A percentile compares a stretch with the other conserved stretches of the same genome.
phyloP scores from a whole-genome alignment of 2,888 invertebrate genomes.

The Dicyrtomina minuta region DNA sequence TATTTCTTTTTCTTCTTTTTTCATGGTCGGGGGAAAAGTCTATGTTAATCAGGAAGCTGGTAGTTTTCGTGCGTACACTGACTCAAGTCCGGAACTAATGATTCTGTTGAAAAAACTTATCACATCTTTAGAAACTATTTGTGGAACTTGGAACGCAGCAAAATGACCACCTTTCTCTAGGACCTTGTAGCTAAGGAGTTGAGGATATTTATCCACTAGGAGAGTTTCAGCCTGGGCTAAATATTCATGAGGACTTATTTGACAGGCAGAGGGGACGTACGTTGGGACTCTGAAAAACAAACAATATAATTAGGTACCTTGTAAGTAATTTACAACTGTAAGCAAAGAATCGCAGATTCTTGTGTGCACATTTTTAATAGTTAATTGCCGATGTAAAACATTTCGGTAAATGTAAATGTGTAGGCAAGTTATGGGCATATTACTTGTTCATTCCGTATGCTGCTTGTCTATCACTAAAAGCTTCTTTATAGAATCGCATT shows the following conservation, averaged over 20 bases:
- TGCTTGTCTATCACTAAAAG: constrained; percentile 32
- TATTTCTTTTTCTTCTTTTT: not conserved
- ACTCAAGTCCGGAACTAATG: constrained; percentile 1
- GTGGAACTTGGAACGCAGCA: constrained; percentile 76
- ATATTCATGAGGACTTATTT: constrained; percentile 72
- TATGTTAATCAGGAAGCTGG: not conserved
- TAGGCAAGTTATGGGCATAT: too few relatives aligned
- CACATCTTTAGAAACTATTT: constrained; percentile 70
- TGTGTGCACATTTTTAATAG: not conserved
- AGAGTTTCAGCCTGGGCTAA: constrained; percentile 63
- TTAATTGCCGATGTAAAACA: not conserved
- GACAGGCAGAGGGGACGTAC: constrained; percentile 71
- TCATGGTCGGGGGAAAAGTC: not conserved
- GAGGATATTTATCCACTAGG: constrained; percentile 64
- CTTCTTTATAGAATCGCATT: constrained; percentile 59
- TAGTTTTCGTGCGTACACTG: constrained; percentile 8
- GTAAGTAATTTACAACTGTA: not conserved
- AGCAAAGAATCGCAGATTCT: not conserved
- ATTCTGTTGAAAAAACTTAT: constrained; percentile 58
- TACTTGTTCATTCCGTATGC: constrained; percentile 29
- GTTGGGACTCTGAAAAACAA: constrained; percentile 65
- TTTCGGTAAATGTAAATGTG: not conserved
- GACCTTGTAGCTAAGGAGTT: constrained; percentile 69
- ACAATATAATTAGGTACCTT: constrained; percentile 7
- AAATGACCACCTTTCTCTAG: constrained; percentile 80